A percentile compares a stretch with the other conserved stretches of the same genome.
phyloP scores from a whole-genome alignment of 1,140 invertebrate genomes.

The Drosophila nannoptera region DNA sequence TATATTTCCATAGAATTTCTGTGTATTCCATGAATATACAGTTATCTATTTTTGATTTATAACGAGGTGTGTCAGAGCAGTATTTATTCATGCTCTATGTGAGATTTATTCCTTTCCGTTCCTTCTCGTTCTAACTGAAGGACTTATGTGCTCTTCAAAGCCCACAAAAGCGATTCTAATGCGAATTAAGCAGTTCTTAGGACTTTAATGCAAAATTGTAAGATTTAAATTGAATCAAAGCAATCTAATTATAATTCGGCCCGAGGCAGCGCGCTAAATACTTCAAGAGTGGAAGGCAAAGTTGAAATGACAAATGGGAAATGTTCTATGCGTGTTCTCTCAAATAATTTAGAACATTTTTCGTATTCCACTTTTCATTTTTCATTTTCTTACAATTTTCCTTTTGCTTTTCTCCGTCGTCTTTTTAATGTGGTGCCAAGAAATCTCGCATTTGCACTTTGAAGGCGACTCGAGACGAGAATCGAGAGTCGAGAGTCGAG shows the following conservation, averaged over 20 bases:
- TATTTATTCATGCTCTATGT: no score
- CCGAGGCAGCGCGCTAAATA: not conserved
- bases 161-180: no score
- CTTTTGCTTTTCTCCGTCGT: conserved; percentile 37
- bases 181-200: no score
- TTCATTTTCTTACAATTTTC: conserved; percentile 7
- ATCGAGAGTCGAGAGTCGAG: conserved; percentile 21
- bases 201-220: no score
- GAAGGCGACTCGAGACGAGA: conserved; percentile 29
- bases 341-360: conserved; percentile 11
- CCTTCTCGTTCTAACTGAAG: no score
- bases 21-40: no score
- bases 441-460: conserved; percentile 71
- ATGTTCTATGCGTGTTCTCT: not conserved
- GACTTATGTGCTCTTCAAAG: no score
- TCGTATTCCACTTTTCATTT: conserved; percentile 14
- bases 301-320: not conserved
- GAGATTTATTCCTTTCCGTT: no score
- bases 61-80: no score
- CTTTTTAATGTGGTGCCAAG: conserved; percentile 62
- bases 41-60: no score
- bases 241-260: not conserved
- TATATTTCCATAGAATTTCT: no score
- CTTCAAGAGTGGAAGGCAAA: conserved; percentile 2
- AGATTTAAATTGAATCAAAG: no score